Conservation (phyloP, 1,140 invertebrate species). For the Sipha flava region DNA sequence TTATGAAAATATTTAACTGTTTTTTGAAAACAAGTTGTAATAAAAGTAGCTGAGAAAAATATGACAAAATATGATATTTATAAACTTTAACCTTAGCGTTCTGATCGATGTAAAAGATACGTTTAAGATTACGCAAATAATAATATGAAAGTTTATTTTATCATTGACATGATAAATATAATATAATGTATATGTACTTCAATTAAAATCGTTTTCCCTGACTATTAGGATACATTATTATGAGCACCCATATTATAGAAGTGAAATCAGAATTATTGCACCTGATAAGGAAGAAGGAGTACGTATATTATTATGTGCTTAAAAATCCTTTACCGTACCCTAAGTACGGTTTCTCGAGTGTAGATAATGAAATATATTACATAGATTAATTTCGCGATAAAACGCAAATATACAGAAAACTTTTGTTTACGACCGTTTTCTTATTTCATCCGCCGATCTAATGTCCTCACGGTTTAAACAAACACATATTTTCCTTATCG, state of each 20-base stretch:
- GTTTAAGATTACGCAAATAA: too few species aligned
- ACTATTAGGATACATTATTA: background rate
- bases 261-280: conserved; percentile 3
- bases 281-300: background rate
- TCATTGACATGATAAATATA: background rate
- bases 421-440: background rate
- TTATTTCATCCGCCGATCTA: background rate
- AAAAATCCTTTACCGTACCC: background rate
- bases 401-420: background rate
- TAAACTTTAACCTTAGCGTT: background rate
- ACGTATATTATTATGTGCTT: background rate
- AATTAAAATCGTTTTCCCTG: background rate
- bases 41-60: too few species aligned
- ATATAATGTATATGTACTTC: too few species aligned
- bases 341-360: background rate
- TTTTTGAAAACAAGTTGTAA: too few species aligned
- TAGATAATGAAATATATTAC: background rate
- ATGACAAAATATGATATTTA: too few species aligned
- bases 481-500: background rate
- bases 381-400: background rate
- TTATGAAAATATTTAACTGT: too few species aligned
- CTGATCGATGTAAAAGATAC: too few species aligned
- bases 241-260: background rate
- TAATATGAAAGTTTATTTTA: background rate
- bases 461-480: background rate